Evolutionary conservation across 2,113 vertebrate species (phyloP).

Genomic region (Astatotilapia flaviijosephi): DNA sequence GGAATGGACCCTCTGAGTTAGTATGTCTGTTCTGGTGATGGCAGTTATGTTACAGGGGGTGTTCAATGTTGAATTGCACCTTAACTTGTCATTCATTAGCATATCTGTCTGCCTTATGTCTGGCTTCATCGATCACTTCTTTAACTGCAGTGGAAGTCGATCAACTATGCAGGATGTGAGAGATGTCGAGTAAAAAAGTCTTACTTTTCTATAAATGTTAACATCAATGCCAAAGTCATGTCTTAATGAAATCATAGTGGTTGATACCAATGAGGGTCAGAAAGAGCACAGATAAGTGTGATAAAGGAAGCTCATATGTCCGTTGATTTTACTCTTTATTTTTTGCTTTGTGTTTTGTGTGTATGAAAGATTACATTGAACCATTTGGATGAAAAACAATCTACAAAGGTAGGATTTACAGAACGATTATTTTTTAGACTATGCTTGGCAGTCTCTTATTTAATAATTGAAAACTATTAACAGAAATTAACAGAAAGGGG

Average conservation of each 20-base stretch:
- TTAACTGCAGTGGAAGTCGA: slow-evolving; percentile 8
- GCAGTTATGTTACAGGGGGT: background rate
- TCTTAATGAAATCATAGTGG: slow-evolving; percentile 6
- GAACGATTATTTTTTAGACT: background rate
- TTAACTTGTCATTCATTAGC: slow-evolving; percentile 11
- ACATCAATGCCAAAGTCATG: slow-evolving; percentile 31
- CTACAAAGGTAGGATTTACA: background rate
- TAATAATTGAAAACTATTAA: background rate
- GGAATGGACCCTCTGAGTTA: background rate
- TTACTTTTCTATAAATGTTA: background rate
- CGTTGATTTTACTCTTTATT: background rate
- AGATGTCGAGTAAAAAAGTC: background rate
- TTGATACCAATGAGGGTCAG: background rate
- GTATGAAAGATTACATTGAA: background rate
- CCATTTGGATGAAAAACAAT: background rate
- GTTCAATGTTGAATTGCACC: background rate
- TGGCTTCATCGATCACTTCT: background rate
- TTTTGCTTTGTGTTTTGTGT: background rate
- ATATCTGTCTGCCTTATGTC: background rate
- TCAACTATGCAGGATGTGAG: background rate
- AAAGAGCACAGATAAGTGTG: background rate
- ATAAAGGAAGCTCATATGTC: background rate
- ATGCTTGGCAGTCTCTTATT: background rate
- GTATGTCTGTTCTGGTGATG: background rate
- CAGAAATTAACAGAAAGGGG: background rate